Conservation (phyloP, 2,797 vertebrate species). For the Rhinichthys osculus region DNA sequence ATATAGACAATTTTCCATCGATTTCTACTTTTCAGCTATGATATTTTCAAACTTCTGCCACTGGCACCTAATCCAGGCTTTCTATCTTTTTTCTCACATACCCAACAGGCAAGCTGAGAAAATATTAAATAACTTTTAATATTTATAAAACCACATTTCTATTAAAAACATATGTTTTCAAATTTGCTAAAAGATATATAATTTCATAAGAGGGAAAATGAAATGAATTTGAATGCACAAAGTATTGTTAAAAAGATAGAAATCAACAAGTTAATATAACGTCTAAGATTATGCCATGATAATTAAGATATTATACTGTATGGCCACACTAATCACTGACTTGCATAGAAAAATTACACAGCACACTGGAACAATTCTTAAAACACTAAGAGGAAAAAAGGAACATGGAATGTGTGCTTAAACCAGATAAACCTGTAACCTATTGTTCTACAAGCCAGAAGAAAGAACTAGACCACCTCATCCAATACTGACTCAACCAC, state of each 20-base stretch:
- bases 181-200: neutral
- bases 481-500: conserved; percentile 22
- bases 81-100: neutral
- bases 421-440: conserved; percentile 23
- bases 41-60: conserved; percentile 6
- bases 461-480: conserved; percentile 32
- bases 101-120: neutral
- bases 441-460: conserved; percentile 18
- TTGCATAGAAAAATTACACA: neutral
- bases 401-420: neutral
- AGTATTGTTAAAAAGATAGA: neutral
- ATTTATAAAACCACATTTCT: neutral
- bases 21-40: neutral
- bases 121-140: neutral
- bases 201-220: neutral
- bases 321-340: neutral
- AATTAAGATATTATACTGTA: neutral
- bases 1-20: neutral
- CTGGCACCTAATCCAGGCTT: neutral
- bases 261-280: neutral
- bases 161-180: neutral
- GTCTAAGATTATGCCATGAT: neutral
- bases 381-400: neutral
- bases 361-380: neutral
- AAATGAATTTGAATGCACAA: neutral